phyloP scores from a whole-genome alignment of 2,888 invertebrate genomes.

The Petrolisthes cinctipes region DNA sequence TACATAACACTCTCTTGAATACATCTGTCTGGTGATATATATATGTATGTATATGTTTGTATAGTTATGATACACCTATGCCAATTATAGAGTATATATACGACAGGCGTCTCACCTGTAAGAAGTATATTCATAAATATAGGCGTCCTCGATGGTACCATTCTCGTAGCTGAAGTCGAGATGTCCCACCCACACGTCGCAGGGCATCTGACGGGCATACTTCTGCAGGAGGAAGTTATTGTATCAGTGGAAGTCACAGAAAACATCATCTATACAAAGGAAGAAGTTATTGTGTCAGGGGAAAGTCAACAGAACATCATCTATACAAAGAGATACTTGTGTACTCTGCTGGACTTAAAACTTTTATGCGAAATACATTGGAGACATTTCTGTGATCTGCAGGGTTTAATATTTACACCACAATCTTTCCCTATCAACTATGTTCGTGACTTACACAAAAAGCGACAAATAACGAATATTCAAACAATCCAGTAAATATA shows the following conservation, averaged over 20 bases:
- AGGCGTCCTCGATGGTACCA: neutral
- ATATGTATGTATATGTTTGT: neutral
- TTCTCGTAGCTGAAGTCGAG: constrained; percentile 1
- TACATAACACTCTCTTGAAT: too few species aligned
- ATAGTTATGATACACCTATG: neutral
- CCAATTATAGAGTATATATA: neutral
- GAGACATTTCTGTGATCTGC: too few species aligned
- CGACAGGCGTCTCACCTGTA: constrained; percentile 21
- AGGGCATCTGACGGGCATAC: constrained; percentile 34
- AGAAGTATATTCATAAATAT: constrained; percentile 41
- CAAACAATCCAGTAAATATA: too few species aligned
- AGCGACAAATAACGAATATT: too few species aligned
- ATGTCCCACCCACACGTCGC: constrained; percentile 47
- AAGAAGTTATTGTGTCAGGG: neutral
- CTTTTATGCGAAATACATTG: too few species aligned
- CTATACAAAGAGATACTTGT: neutral
- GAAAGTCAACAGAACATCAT: neutral
- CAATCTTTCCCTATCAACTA: too few species aligned
- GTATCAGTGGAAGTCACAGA: neutral
- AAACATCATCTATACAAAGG: neutral
- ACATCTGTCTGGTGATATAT: too few species aligned
- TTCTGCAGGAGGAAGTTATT: constrained; percentile 14
- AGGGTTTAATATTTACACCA: too few species aligned
- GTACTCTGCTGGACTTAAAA: too few species aligned
- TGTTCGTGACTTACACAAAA: too few species aligned